Percentiles rank a stretch among this genome's conserved stretches.
phyloP scores from a whole-genome alignment of 2,888 invertebrate genomes.

The Bellardia pandia region DNA sequence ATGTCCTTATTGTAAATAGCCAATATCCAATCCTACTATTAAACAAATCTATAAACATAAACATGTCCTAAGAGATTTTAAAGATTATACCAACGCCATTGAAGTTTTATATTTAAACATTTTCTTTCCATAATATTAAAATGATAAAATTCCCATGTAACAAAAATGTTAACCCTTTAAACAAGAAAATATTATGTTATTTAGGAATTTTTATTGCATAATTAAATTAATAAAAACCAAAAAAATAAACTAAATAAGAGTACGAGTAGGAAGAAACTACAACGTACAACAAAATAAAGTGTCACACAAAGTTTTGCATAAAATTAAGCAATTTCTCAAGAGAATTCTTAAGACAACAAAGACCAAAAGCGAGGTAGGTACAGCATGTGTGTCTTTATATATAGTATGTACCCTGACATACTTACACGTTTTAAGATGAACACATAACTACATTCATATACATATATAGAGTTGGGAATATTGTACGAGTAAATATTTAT shows the following conservation, averaged over 20 bases:
- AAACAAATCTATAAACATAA: not conserved
- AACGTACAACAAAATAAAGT: slow-evolving; percentile 41
- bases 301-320: slow-evolving; percentile 61
- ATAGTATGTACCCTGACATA: not conserved
- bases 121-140: not conserved
- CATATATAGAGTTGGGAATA: not conserved
- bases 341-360: slow-evolving; percentile 51
- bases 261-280: not conserved
- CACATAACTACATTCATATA: not conserved
- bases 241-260: slow-evolving; percentile 23
- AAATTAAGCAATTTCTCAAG: slow-evolving; percentile 67
- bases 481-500: slow-evolving; percentile 9
- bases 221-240: slow-evolving; percentile 54
- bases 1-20: not conserved
- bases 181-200: slow-evolving; percentile 16
- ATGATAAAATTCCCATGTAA: slow-evolving; percentile 32
- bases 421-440: not conserved
- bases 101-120: not conserved
- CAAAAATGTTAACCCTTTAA: not conserved
- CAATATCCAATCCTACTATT: not conserved
- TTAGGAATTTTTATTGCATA: slow-evolving; percentile 48
- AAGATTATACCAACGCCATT: not conserved
- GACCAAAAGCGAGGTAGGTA: not conserved
- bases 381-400: not conserved
- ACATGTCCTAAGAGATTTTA: not conserved